Percentiles rank a stretch among this genome's conserved stretches.
These are phyloP conservation scores for Lycaon pictus DNA, from an alignment of 2,113 vertebrate species.

Conservation along the genomic window DNA sequence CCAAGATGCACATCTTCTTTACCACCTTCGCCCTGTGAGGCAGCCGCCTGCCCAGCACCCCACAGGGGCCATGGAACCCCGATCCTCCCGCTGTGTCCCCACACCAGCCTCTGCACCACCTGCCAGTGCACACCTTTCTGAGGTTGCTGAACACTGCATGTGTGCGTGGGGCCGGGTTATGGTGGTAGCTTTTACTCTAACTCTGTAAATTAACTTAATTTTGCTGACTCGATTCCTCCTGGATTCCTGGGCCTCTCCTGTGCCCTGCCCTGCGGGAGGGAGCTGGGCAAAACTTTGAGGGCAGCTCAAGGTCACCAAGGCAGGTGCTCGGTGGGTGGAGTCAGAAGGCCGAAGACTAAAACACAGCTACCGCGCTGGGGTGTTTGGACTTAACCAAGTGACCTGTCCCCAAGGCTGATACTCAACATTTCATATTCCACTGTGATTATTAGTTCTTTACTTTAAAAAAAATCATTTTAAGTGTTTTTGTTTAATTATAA, in stretches of 20 bases:
- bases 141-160: conserved; percentile 51
- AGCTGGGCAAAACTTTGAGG: not conserved
- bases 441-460: conserved; percentile 53
- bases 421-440: not conserved
- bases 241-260: not conserved
- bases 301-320: not conserved
- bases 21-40: conserved; percentile 89
- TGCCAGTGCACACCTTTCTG: not conserved
- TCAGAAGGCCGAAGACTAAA: not conserved
- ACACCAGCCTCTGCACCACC: not conserved
- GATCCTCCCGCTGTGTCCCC: not conserved
- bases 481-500: conserved; percentile 64
- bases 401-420: not conserved
- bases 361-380: not conserved
- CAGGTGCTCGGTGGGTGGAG: not conserved
- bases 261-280: accelerated
- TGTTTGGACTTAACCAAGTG: not conserved
- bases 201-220: conserved; percentile 87
- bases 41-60: accelerated
- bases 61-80: conserved; percentile 64
- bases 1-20: conserved; percentile 96
- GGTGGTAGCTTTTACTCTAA: not conserved
- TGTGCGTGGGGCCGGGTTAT: not conserved
- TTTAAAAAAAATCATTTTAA: not conserved
- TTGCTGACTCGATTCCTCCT: conserved; percentile 41